A percentile compares a stretch with the other conserved stretches of the same genome.
These are phyloP conservation scores for Guaruba guarouba DNA, from an alignment of 2,113 vertebrate species.

Conservation along the genomic window DNA sequence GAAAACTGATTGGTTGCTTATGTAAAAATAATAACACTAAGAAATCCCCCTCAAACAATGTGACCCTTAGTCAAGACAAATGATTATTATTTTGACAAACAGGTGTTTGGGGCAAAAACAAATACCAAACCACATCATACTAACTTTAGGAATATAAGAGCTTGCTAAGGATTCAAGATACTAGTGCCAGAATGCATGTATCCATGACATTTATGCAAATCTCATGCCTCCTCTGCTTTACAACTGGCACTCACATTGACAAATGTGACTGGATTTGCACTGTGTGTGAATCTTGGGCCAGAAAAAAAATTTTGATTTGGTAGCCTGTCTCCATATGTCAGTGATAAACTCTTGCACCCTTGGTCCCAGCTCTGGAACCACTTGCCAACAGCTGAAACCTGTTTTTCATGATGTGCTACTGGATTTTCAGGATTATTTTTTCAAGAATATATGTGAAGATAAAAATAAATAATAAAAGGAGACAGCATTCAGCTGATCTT, in stretches of 20 bases:
- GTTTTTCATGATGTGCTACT: not conserved
- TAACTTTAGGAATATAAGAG: not conserved
- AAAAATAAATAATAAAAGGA: not conserved
- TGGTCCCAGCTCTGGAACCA: not conserved
- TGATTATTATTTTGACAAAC: not conserved
- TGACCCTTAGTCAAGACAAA: not conserved
- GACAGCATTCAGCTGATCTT: not conserved
- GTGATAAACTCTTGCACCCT: not conserved
- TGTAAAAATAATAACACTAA: not conserved
- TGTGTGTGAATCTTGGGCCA: not conserved
- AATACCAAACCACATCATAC: not conserved
- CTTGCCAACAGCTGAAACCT: not conserved
- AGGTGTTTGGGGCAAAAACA: not conserved
- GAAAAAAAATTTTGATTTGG: not conserved
- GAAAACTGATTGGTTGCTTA: not conserved
- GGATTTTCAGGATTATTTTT: not conserved
- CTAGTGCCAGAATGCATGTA: not conserved
- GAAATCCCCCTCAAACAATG: not conserved
- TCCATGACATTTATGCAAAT: not conserved
- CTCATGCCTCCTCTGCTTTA: not conserved
- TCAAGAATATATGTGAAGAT: not conserved
- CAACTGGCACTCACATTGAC: not conserved
- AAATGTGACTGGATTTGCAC: not conserved
- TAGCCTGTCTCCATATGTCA: not conserved
- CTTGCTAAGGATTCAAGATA: not conserved